phyloP scores from a whole-genome alignment of 2,888 invertebrate species.

The Ceramica pisi region DNA sequence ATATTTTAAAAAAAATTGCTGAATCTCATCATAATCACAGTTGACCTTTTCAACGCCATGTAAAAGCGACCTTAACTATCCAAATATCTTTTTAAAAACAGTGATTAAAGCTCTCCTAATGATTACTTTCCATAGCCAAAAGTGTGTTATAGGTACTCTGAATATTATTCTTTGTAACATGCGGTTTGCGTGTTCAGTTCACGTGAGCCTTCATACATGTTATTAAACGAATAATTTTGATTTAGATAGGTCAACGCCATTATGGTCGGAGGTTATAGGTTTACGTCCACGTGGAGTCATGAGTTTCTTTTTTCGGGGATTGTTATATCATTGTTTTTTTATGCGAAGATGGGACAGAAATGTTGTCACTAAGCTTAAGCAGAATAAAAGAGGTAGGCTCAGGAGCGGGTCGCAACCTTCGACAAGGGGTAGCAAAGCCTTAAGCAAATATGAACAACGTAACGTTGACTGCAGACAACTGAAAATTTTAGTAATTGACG shows the following conservation, averaged over 20 bases:
- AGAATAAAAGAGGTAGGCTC: too few relatives aligned
- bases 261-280: background rate
- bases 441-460: too few relatives aligned
- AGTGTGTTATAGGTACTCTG: background rate
- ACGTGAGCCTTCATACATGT: constrained; percentile 38
- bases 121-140: constrained; percentile 9
- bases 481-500: too few relatives aligned
- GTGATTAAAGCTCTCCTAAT: constrained; percentile 25
- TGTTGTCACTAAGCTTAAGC: too few relatives aligned
- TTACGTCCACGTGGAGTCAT: background rate
- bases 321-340: background rate
- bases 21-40: background rate
- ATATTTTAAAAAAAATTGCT: too few relatives aligned
- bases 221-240: constrained; percentile 46
- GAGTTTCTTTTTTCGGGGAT: background rate
- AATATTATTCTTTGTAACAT: constrained; percentile 37
- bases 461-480: too few relatives aligned
- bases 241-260: constrained; percentile 49
- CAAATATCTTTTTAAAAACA: constrained; percentile 53
- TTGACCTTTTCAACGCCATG: constrained; percentile 9
- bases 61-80: background rate
- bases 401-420: too few relatives aligned
- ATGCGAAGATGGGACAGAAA: too few relatives aligned
- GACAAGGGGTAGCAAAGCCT: too few relatives aligned
- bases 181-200: constrained; percentile 39